Conservation (phyloP, 2,888 invertebrate species). For the Drosophila antonietae region DNA sequence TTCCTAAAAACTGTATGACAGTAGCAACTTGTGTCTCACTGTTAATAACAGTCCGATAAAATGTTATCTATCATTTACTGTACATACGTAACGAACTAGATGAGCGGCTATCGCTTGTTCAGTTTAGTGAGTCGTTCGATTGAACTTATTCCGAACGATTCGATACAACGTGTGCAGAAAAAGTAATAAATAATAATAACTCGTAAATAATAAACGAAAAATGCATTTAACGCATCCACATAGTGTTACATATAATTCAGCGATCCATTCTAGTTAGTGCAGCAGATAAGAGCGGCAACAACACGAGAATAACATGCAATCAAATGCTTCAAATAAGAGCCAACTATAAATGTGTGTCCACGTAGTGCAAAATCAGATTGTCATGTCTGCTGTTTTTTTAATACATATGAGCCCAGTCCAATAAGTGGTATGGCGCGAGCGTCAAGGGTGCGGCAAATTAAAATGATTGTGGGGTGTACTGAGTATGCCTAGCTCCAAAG, state of each 20-base stretch:
- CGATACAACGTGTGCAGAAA: conserved; percentile 70
- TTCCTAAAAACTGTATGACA: no score
- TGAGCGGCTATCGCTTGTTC: conserved; percentile 13
- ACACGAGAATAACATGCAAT: conserved; percentile 13
- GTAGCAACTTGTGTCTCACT: neutral
- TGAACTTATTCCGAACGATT: conserved; percentile 55
- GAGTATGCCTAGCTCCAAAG: conserved; percentile 53
- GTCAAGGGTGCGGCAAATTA: conserved; percentile 64
- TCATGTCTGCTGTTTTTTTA: conserved; percentile 62
- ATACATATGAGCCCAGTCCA: conserved; percentile 40
- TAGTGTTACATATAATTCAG: conserved; percentile 32
- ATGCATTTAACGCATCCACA: conserved; percentile 41
- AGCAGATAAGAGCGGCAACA: conserved; percentile 13
- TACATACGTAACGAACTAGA: conserved; percentile 10
- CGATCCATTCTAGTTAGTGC: conserved; percentile 7
- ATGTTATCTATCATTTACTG: neutral
- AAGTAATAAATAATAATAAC: conserved; percentile 69
- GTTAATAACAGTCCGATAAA: conserved; percentile 21
- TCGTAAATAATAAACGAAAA: conserved; percentile 53
- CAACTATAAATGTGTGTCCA: conserved; percentile 63
- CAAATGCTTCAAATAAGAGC: conserved; percentile 26
- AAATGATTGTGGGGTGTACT: conserved; percentile 32
- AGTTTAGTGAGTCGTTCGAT: conserved; percentile 44
- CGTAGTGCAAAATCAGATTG: conserved; percentile 69
- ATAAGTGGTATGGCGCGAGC: conserved; percentile 42